Base-by-base conservation (phyloP, 2,888 invertebrate species). In the Hirudinaria manillensis region DNA sequence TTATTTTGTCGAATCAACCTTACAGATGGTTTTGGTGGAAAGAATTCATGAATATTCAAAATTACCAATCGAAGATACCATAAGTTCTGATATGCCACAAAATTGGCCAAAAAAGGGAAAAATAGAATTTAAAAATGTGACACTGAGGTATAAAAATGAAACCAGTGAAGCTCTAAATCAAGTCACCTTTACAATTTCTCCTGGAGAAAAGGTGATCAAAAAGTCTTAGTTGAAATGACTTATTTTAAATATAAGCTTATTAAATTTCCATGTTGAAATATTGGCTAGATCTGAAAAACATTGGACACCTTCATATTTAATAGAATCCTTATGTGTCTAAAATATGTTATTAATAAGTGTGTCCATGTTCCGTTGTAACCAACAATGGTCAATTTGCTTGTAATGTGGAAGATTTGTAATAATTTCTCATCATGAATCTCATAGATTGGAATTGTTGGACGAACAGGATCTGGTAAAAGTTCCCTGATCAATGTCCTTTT, bases 41-140 rank as follows among this genome's bases (percentile, higher is more conserved):
- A 89, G 93, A 72, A 89, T 93, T 2, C 83, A 91, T 34, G 91
- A 93, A 82, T 93, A 92, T 84, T 90, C 90, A 0, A 87, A 89
- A 24, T 84, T 93, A 36, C 90, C 91, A 0, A 88, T 90, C 65
- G 93, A 93, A 84, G 89, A 89, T 0, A 87, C 88, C 0, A 86
- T 89, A 29, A 89, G 90, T 0, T 79, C 80, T 19, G 55, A n/a
- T 19, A 34, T 36, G 29, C 68, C 32, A 34, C 27, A 13, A 29
- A 79, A 80, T 19, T 87, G 87, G 87, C 87, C 87, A 0, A 70
- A 78, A 6, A 76, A 82, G 36, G 86, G 87, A 7, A 78, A 79
- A 36, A 85, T 86, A 65, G 76, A 70, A 4, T 83, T 82, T 19
- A 78, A 83, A 53, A 79, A 83, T 74, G 83, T 83, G 4, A 90